Evolutionary conservation across 2,797 vertebrate genomes (phyloP), one percentile per base, ranked within the genome.

Genomic region (Falco biarmicus): DNA sequence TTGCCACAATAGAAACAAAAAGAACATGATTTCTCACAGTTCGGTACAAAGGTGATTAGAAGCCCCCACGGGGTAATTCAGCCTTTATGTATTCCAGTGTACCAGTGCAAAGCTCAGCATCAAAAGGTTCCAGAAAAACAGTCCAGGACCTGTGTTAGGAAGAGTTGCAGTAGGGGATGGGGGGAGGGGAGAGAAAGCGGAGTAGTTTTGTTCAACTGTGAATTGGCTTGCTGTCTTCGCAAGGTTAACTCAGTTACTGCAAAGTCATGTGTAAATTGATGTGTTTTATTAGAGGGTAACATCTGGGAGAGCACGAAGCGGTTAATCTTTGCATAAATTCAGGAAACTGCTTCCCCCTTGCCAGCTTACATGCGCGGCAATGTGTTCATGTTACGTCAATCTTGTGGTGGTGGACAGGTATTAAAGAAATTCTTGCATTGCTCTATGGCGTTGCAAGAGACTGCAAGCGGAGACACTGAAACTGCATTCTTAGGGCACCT

Each of bases 21-120:
- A 98, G 87, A 97, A 98, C 71, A 96, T 98, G 84, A 93, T 98
- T 96, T 98, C 99, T 97, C 99, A 99, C 95, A 98, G 98, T 83
- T 97, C 98, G 13, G 98, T 99, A 94, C 99, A 99, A 93, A 99
- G 99, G 99, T 99, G 99, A 99, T 99, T 87, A 97, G 96, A 94
- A 97, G 94, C 91, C 69, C 91, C 93, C 84, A n/a, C 51, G 95
- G 97, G 92, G 95, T 94, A 91, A 91, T 75, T 90, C 95, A 80
- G 21, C 87, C 89, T 98, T 97, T 96, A 48, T 59, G 76, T 96
- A 85, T 96, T 93, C 71, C 85, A 63, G 32, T 87, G 63, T 96
- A 84, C 66, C 94, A 85, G 97, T 95, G 94, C 71, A 96, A 96
- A 97, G 80, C 76, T 87, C 96, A 59, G 95, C 87, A 93, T 94